Base-by-base conservation (phyloP, 2,113 vertebrate species). In the Xyliphius kryptos region DNA sequence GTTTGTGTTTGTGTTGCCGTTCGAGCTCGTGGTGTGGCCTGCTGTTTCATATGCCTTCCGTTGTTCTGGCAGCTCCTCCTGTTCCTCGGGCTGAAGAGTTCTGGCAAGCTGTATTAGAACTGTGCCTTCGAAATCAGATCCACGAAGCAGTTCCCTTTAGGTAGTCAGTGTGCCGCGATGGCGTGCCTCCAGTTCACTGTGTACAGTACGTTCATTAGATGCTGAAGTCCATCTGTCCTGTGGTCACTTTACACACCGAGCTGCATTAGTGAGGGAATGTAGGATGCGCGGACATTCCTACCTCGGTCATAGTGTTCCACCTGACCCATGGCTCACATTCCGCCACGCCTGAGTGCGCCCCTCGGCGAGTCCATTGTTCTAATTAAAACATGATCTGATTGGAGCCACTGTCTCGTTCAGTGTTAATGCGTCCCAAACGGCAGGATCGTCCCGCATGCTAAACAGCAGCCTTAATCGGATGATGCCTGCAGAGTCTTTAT, bases 211-310 rank as follows among this genome's bases (percentile, higher is more conserved):
- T 3, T 3, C 22, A 26, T 26, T 6, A 26, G 22, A 26, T 6
- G 2, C 26, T 6, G 26, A 32, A 3, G 2, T 32, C 22, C 22
- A 26, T 26, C 22, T 26, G 26, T 32, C 26, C 26, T 1, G 4
- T 32, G 26, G 4, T 32, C 26, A 32, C 40, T 14, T 37, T 15
- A 38, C 55, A 57, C 37, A 59, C 20, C 38, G 51, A 17, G 61
- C 79, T 80, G 26, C 26, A 32, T 84, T 76, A 76, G 74, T 82
- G 76, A 80, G 26, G 79, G 15, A 53, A 50, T 68, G 72, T 53
- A 74, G 76, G 79, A 70, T 56, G 11, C 12, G 49, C 61, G 14
- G 16, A 5, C 70, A 51, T 40, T 66, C 74, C 75, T 69, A 70
- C 62, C 64, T 71, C 22, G 15, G 63, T 63, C 65, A 61, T 74